Conservation (phyloP, 2,113 vertebrate species). For the Gallinago jamesoni region DNA sequence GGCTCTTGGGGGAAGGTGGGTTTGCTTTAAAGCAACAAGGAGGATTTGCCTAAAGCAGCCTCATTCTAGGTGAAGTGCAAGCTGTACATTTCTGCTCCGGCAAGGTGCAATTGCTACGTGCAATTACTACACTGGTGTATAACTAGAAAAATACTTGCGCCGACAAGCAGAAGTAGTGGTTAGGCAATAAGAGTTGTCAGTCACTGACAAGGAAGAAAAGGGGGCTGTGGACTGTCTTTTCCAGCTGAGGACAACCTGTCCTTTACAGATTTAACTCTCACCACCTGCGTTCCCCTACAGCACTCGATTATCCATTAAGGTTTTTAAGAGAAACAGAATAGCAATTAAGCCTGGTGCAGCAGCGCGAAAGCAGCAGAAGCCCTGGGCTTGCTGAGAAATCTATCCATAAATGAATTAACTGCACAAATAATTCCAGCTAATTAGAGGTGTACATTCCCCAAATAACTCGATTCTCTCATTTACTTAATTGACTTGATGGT, state of each 20-base stretch:
- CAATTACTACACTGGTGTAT: not conserved
- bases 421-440: constrained; percentile 53
- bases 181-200: not conserved
- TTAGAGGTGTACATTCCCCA: constrained; percentile 41
- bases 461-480: constrained; percentile 27
- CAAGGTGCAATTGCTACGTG: fast-evolving
- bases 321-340: constrained; percentile 40
- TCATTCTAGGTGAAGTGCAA: not conserved
- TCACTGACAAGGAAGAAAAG: not conserved
- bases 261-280: not conserved
- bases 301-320: not conserved
- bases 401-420: constrained; percentile 53
- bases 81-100: not conserved
- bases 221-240: not conserved
- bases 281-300: not conserved
- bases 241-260: not conserved
- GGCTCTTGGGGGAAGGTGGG: too few relatives aligned
- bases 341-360: constrained; percentile 20
- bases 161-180: too few relatives aligned
- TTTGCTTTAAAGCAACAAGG: not conserved
- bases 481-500: constrained; percentile 42
- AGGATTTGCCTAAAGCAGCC: not conserved
- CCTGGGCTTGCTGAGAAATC: constrained; percentile 42
- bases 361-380: not conserved
- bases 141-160: not conserved